These are phyloP conservation scores for Pheucticus melanocephalus DNA, from an alignment of 2,113 vertebrate species.

Conservation along the genomic window DNA sequence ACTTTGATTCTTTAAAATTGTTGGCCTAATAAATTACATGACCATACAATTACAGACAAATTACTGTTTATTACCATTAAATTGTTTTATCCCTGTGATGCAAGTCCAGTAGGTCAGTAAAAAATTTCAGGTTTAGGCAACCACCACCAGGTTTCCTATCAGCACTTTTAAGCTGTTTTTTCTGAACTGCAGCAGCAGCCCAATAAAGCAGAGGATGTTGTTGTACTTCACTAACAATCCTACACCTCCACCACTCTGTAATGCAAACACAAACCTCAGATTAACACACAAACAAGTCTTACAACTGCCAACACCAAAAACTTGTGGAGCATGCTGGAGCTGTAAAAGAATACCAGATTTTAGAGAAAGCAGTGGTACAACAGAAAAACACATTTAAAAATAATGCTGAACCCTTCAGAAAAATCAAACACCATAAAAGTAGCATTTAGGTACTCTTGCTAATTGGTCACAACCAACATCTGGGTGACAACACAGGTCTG, in stretches of 20 bases:
- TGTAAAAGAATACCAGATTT: neutral
- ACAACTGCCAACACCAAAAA: neutral
- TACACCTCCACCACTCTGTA: neutral
- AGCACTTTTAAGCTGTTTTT: neutral
- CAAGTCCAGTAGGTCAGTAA: neutral
- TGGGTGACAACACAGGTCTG: neutral
- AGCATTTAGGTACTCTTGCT: neutral
- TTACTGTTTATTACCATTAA: neutral
- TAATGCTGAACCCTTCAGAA: neutral
- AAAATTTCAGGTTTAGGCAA: neutral
- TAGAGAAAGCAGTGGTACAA: neutral
- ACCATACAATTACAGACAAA: neutral
- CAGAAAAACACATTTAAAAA: neutral
- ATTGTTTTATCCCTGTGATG: neutral
- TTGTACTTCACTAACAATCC: neutral
- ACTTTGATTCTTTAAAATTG: neutral
- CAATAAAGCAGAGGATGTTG: neutral
- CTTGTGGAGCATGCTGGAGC: neutral
- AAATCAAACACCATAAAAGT: neutral
- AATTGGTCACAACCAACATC: accelerated
- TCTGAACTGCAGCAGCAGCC: neutral
- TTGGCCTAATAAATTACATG: neutral
- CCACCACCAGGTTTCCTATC: neutral
- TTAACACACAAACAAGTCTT: neutral
- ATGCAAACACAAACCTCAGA: neutral